Evolutionary conservation across 2,888 invertebrate species (phyloP), one percentile per base, ranked within the genome.

Genomic region (Glyphotaelius pellucidus): DNA sequence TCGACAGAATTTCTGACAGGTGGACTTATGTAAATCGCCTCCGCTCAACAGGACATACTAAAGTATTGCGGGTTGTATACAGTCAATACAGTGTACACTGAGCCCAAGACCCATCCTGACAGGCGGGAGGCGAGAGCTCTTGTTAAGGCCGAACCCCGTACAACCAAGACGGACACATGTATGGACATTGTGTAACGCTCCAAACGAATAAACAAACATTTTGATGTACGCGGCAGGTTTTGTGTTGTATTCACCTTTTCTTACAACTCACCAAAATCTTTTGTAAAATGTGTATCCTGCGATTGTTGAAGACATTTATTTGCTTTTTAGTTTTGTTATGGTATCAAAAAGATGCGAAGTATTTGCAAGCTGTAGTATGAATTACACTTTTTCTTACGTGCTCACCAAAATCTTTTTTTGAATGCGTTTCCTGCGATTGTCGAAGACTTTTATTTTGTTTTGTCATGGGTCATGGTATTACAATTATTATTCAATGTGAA

Each of bases 11-110:
- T 30, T 80, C 89, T 80, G 89, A 89, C 89, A 80, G 89, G 89
- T 89, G 89, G 89, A 89, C 80, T 80, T 89, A 89, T 89, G 89
- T 89, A 38, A 89, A 80, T 89, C 89, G 89, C 89, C 89, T 89
- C 89, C 89, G 80, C 80, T n/a, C 89, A 80, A 89, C 89, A 89
- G 80, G 89, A 80, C 89, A 80, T 80, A 89, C 89, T 89, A 80
- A 89, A 89, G 87, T 67, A 87, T 87, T 11, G 87, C 31, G 87
- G 85, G 67, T 15, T 52, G 52, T 52, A 38, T 42, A 42, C 12
- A 42, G 12, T 42, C 14, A 14, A 52, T 52, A 19, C 52, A 52
- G 52, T 52, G 52, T 52, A 52, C 19, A 47, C 86, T 42, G 42
- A 32, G 52, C 67, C 67, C 31, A 5, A 52, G 31, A 31, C 31